phyloP scores from a whole-genome alignment of 2,888 invertebrate genomes.

The Deroplatys truncata region DNA sequence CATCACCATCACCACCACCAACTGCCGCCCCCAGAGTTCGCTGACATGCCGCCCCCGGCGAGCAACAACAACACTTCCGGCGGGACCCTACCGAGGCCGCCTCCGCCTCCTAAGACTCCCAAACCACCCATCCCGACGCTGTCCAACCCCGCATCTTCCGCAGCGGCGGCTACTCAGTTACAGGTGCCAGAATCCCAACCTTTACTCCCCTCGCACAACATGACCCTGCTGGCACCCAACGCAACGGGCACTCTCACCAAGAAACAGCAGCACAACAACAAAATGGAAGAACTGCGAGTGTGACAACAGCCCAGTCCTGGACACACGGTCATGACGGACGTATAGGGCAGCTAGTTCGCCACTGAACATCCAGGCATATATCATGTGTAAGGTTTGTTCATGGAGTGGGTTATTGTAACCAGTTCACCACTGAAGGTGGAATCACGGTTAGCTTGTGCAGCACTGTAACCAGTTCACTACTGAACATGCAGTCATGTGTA shows the following conservation, averaged over 20 bases:
- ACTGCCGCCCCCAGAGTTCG: conserved; percentile 78
- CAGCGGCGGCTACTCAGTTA: not conserved
- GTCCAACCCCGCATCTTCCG: conserved; percentile 54
- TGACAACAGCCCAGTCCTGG: conserved; percentile 52
- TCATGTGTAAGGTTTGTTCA: too few species aligned
- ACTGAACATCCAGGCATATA: too few species aligned
- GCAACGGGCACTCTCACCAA: conserved; percentile 73
- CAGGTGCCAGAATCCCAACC: conserved; percentile 56
- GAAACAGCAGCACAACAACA: conserved; percentile 55
- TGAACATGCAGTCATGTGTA: too few species aligned
- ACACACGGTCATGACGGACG: conserved; percentile 19
- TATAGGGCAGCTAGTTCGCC: not conserved
- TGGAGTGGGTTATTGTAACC: not conserved
- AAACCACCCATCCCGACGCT: conserved; percentile 49
- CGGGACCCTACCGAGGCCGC: conserved; percentile 59
- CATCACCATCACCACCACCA: conserved; percentile 74
- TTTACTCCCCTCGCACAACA: conserved; percentile 41
- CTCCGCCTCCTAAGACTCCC: conserved; percentile 63
- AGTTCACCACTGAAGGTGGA: too few species aligned
- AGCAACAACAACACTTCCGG: conserved; percentile 43
- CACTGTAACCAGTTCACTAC: too few species aligned
- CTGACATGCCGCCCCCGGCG: conserved; percentile 61
- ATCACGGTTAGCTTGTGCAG: too few species aligned
- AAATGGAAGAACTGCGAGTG: conserved; percentile 81
- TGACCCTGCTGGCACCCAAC: conserved; percentile 64